Evolutionary conservation across 2,113 vertebrate genomes (phyloP), one percentile per base, ranked within the genome.

Genomic region (Mustela nigripes): DNA sequence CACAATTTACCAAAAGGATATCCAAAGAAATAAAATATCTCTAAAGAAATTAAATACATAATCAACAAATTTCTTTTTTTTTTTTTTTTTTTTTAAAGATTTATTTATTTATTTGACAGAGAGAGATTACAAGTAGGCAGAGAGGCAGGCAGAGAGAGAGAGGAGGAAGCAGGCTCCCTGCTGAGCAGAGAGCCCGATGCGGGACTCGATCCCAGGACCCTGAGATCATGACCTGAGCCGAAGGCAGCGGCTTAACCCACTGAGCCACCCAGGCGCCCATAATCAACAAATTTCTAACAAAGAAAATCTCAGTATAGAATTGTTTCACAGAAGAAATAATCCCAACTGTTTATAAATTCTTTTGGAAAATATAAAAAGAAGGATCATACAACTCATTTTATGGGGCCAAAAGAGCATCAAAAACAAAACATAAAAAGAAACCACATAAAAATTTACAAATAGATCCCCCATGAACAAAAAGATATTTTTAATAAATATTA

Each of bases 401-500:
- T 71, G 26, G 50, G 60, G 28, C 15, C 33, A 94, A 82, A 1
- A 21, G 21, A 42, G 42, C 4, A 42, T n/a, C 82, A 39, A 80
- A 88, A 87, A 73, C 31, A 90, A 81, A 92, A 36, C 4, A 10
- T 87, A 58, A 60, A 33, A 48, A 69, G 36, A 92, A 74, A n/a
- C 65, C 4, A 82, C 16, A 18, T 65, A 65, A 88, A 63, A 65
- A 74, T 92, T 87, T 88, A 81, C 2, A 81, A 81, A 36, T 63
- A 45, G 15, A 28, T 28, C 19, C 11, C 19, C 91, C 82, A 89
- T 26, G 21, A 83, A 14, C 28, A 50, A 50, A 62, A 19, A 79
- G 10, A 87, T 87, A 81, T 42, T 16, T 31, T 87, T 81, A 42
- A 92, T 28, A 95, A 92, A 87, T 73, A 42, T 81, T 42, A 50